A percentile compares a stretch with the other conserved stretches of the same genome.
phyloP scores from a whole-genome alignment of 2,113 vertebrate genomes.

The Acanthochromis polyacanthus region DNA sequence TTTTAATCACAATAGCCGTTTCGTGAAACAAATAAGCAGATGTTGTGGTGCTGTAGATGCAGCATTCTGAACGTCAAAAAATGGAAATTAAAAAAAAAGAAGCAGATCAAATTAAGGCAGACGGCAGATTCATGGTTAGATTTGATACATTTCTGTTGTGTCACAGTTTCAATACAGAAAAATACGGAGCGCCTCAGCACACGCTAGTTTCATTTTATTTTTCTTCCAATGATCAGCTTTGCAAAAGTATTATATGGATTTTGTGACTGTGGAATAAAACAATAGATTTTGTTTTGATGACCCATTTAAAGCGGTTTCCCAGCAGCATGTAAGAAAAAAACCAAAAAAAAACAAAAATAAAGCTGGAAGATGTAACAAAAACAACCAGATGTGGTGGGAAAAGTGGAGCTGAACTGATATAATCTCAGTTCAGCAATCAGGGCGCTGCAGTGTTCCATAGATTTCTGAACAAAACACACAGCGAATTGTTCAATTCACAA shows the following conservation, averaged over 20 bases:
- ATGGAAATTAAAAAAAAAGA: not conserved
- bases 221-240: not conserved
- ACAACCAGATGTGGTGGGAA: conserved; percentile 47
- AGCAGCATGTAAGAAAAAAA: conserved; percentile 23
- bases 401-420: conserved; percentile 17
- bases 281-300: conserved; percentile 8
- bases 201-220: not conserved
- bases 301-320: conserved; percentile 31
- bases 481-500: conserved; percentile 18
- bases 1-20: conserved; percentile 20
- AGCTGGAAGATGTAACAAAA: conserved; percentile 39
- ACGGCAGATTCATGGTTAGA: conserved; percentile 12
- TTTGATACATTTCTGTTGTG: not conserved
- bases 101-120: not conserved
- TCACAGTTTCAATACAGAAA: conserved; percentile 2
- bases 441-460: not conserved
- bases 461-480: conserved; percentile 32
- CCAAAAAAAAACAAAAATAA: conserved; percentile 7
- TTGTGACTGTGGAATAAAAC: too few species aligned
- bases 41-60: conserved; percentile 20
- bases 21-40: conserved; percentile 10
- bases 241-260: not conserved
- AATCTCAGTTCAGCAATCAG: conserved; percentile 16
- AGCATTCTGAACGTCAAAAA: not conserved
- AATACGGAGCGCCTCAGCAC: not conserved